A percentile compares a stretch with the other conserved stretches of the same genome.
phyloP scores from a whole-genome alignment of 2,113 vertebrate species.

The Psilopsiagon aymara region DNA sequence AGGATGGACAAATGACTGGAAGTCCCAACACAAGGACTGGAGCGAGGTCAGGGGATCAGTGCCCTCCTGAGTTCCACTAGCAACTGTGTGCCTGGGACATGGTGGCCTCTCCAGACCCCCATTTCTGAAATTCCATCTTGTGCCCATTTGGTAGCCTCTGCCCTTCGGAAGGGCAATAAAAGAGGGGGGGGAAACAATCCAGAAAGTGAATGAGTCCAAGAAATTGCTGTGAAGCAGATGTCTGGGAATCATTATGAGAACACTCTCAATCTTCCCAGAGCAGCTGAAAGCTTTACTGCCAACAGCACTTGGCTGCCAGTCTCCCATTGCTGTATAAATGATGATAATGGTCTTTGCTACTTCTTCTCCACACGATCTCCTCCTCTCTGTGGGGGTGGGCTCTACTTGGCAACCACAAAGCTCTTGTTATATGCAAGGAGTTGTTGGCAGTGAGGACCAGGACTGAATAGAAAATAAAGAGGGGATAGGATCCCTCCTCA shows the following conservation, averaged over 20 bases:
- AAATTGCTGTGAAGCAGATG: slow-evolving; percentile 25
- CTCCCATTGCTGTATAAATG: slow-evolving; percentile 50
- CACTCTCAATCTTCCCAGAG: slow-evolving; percentile 35
- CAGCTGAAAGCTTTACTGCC: slow-evolving; percentile 67
- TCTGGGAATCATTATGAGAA: slow-evolving; percentile 61
- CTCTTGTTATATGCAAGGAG: neutral
- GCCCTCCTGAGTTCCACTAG: neutral
- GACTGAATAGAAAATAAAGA: neutral
- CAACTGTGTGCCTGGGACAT: neutral
- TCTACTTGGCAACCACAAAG: slow-evolving; percentile 6
- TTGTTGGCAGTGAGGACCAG: neutral
- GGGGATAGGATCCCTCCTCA: neutral
- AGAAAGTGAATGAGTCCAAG: neutral
- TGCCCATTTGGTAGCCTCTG: neutral
- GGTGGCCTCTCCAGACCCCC: rapidly evolving
- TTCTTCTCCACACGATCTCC: slow-evolving; percentile 22
- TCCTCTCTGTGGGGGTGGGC: neutral
- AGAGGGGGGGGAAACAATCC: neutral
- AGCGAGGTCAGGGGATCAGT: neutral
- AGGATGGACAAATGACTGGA: neutral
- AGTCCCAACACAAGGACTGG: neutral
- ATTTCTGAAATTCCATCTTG: neutral
- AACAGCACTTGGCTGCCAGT: slow-evolving; percentile 55
- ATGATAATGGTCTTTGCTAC: slow-evolving; percentile 57
- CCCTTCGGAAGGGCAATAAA: neutral